phyloP scores from a whole-genome alignment of 1,140 invertebrate species.

The Drosophila cardini region DNA sequence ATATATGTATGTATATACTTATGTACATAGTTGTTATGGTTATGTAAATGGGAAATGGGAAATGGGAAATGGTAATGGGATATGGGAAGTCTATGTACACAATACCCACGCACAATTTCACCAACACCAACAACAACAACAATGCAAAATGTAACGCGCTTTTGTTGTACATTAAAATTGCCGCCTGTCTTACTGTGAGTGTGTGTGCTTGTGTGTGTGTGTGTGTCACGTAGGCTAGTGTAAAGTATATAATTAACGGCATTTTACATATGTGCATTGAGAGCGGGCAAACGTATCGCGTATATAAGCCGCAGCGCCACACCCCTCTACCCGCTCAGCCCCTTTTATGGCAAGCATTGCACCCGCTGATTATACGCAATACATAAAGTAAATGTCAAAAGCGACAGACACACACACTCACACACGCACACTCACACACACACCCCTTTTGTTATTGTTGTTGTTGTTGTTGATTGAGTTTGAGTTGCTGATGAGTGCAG shows the following conservation, averaged over 20 bases:
- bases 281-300: conserved; percentile 50
- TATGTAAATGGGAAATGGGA: conserved; percentile 60
- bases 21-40: conserved; percentile 54
- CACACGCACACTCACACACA: conserved; percentile 11
- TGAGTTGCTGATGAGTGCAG: conserved; percentile 79
- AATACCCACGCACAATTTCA: conserved; percentile 53
- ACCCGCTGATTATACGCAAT: conserved; percentile 71
- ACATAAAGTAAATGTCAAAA: conserved; percentile 83
- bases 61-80: conserved; percentile 52
- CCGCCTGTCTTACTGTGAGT: conserved; percentile 56
- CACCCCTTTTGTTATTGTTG: conserved; percentile 40
- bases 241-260: conserved; percentile 80
- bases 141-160: conserved; percentile 62
- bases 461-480: conserved; percentile 72
- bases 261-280: conserved; percentile 56
- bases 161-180: conserved; percentile 81
- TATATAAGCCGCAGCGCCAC: conserved; percentile 52
- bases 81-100: conserved; percentile 61
- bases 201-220: conserved; percentile 32
- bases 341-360: conserved; percentile 6
- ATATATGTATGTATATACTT: conserved; percentile 17
- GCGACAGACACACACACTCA: conserved; percentile 63
- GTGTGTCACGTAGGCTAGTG: conserved; percentile 55
- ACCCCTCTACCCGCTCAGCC: conserved; percentile 6
- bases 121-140: conserved; percentile 52